Evolutionary conservation across 2,888 invertebrate species (phyloP), one percentile per base, ranked within the genome.

Genomic region (Drosophila birchii): DNA sequence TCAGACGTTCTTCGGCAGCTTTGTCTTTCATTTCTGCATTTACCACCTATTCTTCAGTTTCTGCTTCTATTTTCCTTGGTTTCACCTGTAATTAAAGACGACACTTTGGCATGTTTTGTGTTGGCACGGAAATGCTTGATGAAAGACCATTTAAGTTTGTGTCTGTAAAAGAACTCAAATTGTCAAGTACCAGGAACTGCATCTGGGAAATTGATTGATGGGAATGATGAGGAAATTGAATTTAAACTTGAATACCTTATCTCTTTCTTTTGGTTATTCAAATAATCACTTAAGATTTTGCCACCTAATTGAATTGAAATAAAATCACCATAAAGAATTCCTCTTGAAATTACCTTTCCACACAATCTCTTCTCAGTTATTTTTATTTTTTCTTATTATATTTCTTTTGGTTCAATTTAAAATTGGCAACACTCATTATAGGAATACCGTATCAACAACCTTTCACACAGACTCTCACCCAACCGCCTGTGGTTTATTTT

Each of bases 11-110:
- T 60, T 60, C 32, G 59, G 57, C 34, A 26, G 58, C 57, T 57
- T 57, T 70, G 70, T 70, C 51, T 67, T 45, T n/a, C 43, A 41
- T 41, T 63, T 64, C 69, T 55, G 45, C 69, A 38, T 57, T 61
- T 41, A 32, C 70, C 70, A 39, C 32, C 34, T 51, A 44, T 51
- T 43, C n/a, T 45, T 47, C 34, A 49, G 26, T 20, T 20, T 20
- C 38, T 49, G 14, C 51, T 20, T 20, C 54, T 32, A 41, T 61
- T 55, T 41, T 49, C 76, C 55, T 88, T 76, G 86, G 76, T 68
- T 82, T 81, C 76, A 66, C 64, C 72, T 84, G 76, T 81, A 89
- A 85, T 85, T 85, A 87, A 89, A 89, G 89, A 86, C 84, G 86
- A 87, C 84, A 89, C 84, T 89, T 85, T 84, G 89, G 87, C 87